Evolutionary conservation across 2,113 vertebrate genomes (phyloP), one percentile per base, ranked within the genome.

Genomic region (Camarhynchus parvulus): DNA sequence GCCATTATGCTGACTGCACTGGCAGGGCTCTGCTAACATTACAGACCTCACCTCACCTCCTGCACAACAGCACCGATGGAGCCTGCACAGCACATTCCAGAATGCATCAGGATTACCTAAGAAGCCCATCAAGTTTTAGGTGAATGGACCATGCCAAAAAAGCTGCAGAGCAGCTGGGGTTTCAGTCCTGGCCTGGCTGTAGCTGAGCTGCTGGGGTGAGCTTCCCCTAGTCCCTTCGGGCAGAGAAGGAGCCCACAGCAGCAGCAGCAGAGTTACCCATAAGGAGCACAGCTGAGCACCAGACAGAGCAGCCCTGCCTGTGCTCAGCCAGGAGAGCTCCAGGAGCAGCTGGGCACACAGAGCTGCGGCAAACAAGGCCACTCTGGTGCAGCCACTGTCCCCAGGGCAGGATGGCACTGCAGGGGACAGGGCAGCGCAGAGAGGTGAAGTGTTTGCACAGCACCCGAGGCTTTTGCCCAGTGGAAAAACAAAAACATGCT

Each of bases 1-100:
- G 63, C 61, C 74, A 67, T 85, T 92, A 55, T 12, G 91, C 81
- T 79, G 89, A 94, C 91, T 80, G 50, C 66, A 25, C 39, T 76
- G 72, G 89, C 93, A 94, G 56, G 59, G 52, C 74, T 95, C 77
- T 94, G 78, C 31, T 89, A 87, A 61, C 55, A 72, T 37, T 27
- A 85, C 37, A 76, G 76, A 90, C 33, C 79, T 90, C 46, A 7
- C 31, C 85, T 83, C 63, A 7, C 31, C 85, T 83, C 63, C 39
- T 85, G 46, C 80, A 84, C 75, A 84, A 66, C 94, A 84, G 69
- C 87, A 83, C 50, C 1, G 0, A 52, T 2, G 7, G 61, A 93
- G 58, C 63, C 82, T 55, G 67, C 58, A 63, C 59, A 83, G 90
- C 56, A 76, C 88, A 81, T 75, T 90, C 81, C 18, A 70, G 77